Conservation (phyloP, 2,797 vertebrate species). For the Borostomias antarcticus region DNA sequence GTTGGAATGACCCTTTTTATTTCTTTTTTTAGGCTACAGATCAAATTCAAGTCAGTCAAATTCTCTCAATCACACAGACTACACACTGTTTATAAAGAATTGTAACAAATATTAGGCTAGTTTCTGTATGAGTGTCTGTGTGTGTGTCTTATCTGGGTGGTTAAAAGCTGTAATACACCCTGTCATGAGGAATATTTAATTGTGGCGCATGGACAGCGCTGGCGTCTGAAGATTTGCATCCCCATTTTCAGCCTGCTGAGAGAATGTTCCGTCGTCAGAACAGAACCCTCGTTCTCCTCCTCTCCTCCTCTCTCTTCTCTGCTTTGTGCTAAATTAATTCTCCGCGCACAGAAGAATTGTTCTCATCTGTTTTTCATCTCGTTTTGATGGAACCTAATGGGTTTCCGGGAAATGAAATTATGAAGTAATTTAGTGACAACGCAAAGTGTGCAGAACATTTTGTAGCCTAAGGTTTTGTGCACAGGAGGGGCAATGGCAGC, state of each 20-base stretch:
- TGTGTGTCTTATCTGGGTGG: slow-evolving; percentile 16
- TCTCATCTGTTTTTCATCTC: slow-evolving; percentile 75
- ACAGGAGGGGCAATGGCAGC: slow-evolving; percentile 11
- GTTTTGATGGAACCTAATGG: slow-evolving; percentile 75
- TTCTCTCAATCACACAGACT: background rate
- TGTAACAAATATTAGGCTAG: background rate
- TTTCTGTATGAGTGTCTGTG: slow-evolving; percentile 8
- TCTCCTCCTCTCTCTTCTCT: slow-evolving; percentile 18
- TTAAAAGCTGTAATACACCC: slow-evolving; percentile 30
- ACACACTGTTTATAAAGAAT: background rate
- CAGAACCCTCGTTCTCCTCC: slow-evolving; percentile 1
- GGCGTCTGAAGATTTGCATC: slow-evolving; percentile 42
- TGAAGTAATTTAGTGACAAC: slow-evolving; percentile 70
- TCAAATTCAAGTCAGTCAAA: background rate
- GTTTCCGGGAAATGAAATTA: slow-evolving; percentile 80
- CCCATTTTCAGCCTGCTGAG: slow-evolving; percentile 31
- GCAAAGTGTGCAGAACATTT: slow-evolving; percentile 60
- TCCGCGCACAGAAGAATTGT: slow-evolving; percentile 65
- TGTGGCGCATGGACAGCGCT: slow-evolving; percentile 25
- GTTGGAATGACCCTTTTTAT: no score
- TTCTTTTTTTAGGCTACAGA: background rate
- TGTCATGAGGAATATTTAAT: slow-evolving; percentile 25
- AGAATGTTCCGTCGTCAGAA: slow-evolving; percentile 27
- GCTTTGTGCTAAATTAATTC: slow-evolving; percentile 69
- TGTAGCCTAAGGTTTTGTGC: slow-evolving; percentile 28